Evolutionary conservation across 1,140 invertebrate genomes (phyloP).

Genomic region (Contarinia nasturtii): DNA sequence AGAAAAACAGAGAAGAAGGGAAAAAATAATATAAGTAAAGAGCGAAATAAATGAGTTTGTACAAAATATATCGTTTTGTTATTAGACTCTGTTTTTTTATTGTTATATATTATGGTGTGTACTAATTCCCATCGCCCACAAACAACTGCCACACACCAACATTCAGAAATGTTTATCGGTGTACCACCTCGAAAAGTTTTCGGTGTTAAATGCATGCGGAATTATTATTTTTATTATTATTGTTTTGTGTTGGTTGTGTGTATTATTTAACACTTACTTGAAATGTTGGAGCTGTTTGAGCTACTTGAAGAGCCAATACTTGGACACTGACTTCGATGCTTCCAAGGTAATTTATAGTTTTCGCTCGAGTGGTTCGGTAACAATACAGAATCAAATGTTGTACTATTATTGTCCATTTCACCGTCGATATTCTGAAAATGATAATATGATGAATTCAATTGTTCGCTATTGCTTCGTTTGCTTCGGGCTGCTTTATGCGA

Average conservation of each 20-base stretch:
- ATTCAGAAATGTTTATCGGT: too few relatives aligned
- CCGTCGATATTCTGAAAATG: slow-evolving; percentile 8
- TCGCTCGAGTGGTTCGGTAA: not conserved
- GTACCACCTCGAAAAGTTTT: too few relatives aligned
- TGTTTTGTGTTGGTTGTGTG: slow-evolving; percentile 10
- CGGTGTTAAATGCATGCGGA: too few relatives aligned
- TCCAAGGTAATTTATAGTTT: slow-evolving; percentile 12
- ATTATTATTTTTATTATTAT: not conserved
- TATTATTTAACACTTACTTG: slow-evolving; percentile 15
- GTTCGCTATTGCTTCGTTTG: slow-evolving; percentile 3
- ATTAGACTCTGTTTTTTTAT: too few relatives aligned
- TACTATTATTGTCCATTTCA: not conserved
- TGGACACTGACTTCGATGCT: slow-evolving; percentile 23
- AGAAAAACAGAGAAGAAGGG: not conserved
- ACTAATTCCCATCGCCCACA: too few relatives aligned
- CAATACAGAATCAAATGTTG: slow-evolving; percentile 1
- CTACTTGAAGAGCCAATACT: slow-evolving; percentile 19
- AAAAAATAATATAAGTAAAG: not conserved
- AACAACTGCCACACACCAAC: too few relatives aligned
- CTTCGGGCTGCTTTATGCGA: slow-evolving; percentile 4
- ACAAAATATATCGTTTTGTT: too few relatives aligned
- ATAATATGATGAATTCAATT: slow-evolving; percentile 10
- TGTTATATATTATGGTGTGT: too few relatives aligned
- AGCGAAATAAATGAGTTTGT: not conserved
- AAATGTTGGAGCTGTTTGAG: not conserved